A percentile compares a stretch with the other conserved stretches of the same genome.
Evolutionary conservation across 1,140 invertebrate species (phyloP).

Genomic region (Hycleus cichorii): DNA sequence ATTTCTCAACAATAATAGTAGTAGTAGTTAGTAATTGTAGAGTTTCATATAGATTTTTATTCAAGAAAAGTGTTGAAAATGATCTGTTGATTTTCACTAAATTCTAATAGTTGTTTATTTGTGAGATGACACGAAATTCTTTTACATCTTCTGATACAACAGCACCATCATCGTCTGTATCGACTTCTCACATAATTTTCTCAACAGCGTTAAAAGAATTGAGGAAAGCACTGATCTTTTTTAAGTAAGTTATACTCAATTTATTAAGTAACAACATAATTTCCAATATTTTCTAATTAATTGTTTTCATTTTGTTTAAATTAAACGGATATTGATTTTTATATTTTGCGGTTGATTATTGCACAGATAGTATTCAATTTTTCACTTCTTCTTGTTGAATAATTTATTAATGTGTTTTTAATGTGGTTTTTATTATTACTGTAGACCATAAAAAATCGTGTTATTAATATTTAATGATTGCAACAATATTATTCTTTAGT

Average conservation of each 20-base stretch:
- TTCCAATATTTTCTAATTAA: no score
- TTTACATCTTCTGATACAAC: conserved; percentile 37
- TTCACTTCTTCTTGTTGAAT: no score
- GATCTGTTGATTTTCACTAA: neutral
- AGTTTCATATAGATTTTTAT: neutral
- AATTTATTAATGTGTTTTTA: no score
- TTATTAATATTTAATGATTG: no score
- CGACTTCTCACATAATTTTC: conserved; percentile 49
- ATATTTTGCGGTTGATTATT: no score
- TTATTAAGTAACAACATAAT: neutral
- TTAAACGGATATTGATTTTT: no score
- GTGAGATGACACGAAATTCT: conserved; percentile 5
- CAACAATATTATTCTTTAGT: no score
- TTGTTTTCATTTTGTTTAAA: no score
- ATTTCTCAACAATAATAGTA: conserved; percentile 6
- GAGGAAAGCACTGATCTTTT: conserved; percentile 37
- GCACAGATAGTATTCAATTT: no score
- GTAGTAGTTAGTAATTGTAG: conserved; percentile 19
- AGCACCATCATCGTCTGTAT: conserved; percentile 35
- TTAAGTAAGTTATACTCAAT: conserved; percentile 30
- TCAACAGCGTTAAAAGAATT: conserved; percentile 47
- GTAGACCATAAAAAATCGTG: no score
- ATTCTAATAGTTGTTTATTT: neutral
- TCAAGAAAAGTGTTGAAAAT: no score
- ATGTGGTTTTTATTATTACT: no score